A percentile compares a stretch with the other conserved stretches of the same genome.
phyloP scores from a whole-genome alignment of 2,888 invertebrate species.

The Eledone cirrhosa region DNA sequence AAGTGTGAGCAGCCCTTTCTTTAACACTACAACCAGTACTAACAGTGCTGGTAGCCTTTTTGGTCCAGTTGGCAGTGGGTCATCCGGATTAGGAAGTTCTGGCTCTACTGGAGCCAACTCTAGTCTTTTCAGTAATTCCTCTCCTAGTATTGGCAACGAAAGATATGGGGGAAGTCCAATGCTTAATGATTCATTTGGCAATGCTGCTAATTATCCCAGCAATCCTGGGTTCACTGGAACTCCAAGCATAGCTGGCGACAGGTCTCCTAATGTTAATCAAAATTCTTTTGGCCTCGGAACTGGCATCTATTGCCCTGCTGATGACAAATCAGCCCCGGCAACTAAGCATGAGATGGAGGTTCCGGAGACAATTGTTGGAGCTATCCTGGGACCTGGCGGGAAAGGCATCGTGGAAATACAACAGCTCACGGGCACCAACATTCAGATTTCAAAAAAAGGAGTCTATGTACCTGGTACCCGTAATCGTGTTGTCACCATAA shows the following conservation, averaged over 20 bases:
- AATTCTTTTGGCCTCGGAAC: conserved; percentile 88
- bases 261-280: conserved; percentile 73
- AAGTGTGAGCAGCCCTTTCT: conserved; percentile 48
- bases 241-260: conserved; percentile 44
- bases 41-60: conserved; percentile 75
- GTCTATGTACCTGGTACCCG: conserved; percentile 96
- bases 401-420: conserved; percentile 96
- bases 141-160: conserved; percentile 56
- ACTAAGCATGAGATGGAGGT: conserved; percentile 81
- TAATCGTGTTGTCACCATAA: conserved; percentile 96
- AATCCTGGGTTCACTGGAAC: conserved; percentile 45
- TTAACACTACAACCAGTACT: conserved; percentile 58
- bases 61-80: conserved; percentile 80
- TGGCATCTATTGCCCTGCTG: conserved; percentile 62
- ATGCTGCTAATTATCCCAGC: conserved; percentile 47
- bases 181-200: conserved; percentile 59
- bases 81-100: conserved; percentile 72
- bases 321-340: conserved; percentile 52
- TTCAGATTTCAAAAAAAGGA: conserved; percentile 98
- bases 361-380: conserved; percentile 92
- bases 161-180: conserved; percentile 59
- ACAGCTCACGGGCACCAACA: conserved; percentile 95
- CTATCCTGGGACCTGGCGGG: conserved; percentile 95
- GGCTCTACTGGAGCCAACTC: conserved; percentile 58
- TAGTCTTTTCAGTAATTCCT: conserved; percentile 66